A percentile compares a stretch with the other conserved stretches of the same genome.
These are phyloP conservation scores for Polypedilum pembai DNA, from an alignment of 1,140 invertebrate species.

Conservation along the genomic window DNA sequence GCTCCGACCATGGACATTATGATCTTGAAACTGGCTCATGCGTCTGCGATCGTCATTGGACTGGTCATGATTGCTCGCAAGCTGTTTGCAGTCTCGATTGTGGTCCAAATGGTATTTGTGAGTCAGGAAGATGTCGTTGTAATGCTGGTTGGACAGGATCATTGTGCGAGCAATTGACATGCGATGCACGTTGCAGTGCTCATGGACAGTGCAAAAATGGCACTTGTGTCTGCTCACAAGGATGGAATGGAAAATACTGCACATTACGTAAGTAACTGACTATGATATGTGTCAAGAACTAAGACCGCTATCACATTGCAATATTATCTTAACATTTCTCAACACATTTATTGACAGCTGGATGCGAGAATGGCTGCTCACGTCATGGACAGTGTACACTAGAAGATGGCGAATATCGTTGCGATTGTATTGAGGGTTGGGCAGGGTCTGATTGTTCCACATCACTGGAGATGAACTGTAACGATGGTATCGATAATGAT, in stretches of 20 bases:
- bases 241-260: constrained; percentile 96
- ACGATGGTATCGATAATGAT: constrained; percentile 93
- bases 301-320: not conserved
- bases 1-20: constrained; percentile 83
- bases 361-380: constrained; percentile 88
- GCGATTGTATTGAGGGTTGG: constrained; percentile 85
- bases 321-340: constrained; percentile 30
- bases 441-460: constrained; percentile 87
- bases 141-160: constrained; percentile 84
- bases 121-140: constrained; percentile 82
- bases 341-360: constrained; percentile 57
- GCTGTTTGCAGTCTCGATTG: constrained; percentile 86
- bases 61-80: constrained; percentile 83
- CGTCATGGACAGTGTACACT: constrained; percentile 81
- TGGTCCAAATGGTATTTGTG: constrained; percentile 80
- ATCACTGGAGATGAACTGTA: constrained; percentile 83
- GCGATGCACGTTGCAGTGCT: constrained; percentile 84
- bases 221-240: constrained; percentile 90
- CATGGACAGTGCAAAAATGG: constrained; percentile 96
- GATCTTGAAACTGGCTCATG: constrained; percentile 80
- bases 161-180: constrained; percentile 81
- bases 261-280: constrained; percentile 73
- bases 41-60: constrained; percentile 82
- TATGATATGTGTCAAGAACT: not conserved
- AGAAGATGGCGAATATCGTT: constrained; percentile 80